Conservation (phyloP, 2,113 vertebrate genomes). For the Orthonyx spaldingii region DNA sequence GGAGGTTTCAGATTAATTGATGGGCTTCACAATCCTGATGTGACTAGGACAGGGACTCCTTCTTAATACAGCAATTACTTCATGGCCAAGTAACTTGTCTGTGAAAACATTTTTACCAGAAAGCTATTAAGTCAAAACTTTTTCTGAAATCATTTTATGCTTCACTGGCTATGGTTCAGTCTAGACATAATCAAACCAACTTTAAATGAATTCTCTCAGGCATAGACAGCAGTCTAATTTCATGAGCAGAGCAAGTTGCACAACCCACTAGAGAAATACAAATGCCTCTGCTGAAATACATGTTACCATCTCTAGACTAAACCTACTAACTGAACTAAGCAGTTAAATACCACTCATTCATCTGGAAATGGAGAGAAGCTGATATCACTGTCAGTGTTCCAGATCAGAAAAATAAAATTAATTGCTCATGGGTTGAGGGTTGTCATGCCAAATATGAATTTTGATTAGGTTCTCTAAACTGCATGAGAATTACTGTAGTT, state of each 20-base stretch:
- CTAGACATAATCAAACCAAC: conserved; percentile 18
- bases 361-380: not conserved
- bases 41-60: not conserved
- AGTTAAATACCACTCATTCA: not conserved
- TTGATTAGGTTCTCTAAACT: not conserved
- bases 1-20: not conserved
- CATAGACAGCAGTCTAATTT: conserved; percentile 28
- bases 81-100: not conserved
- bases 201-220: conserved; percentile 34
- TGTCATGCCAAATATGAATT: not conserved
- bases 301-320: not conserved
- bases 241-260: not conserved
- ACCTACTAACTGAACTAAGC: not conserved
- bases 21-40: not conserved
- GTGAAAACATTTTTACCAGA: conserved; percentile 21
- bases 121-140: conserved; percentile 28
- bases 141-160: conserved; percentile 39
- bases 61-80: not conserved
- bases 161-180: not conserved
- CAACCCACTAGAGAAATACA: not conserved
- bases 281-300: not conserved
- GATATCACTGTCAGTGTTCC: not conserved
- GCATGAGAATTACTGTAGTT: not conserved
- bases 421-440: not conserved
- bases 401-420: not conserved